Evolutionary conservation across 23 tunicate species (phyloP).

Genomic region (Phallusia fumigata): DNA sequence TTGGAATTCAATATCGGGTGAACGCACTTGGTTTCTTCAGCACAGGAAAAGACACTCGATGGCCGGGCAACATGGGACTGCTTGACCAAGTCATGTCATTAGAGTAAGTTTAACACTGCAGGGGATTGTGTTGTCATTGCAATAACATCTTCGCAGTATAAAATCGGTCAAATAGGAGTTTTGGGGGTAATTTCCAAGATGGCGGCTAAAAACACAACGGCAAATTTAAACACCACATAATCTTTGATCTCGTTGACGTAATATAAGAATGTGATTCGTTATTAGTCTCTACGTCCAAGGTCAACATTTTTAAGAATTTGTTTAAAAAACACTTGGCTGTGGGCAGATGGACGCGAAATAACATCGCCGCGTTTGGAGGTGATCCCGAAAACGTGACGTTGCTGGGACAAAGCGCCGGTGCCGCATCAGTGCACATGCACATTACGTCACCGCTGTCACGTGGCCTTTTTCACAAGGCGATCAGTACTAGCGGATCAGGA

Average conservation of each 20-base stretch:
- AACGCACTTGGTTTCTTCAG: slow-evolving; percentile 33
- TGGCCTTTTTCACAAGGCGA: slow-evolving; percentile 7
- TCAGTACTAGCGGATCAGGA: neutral
- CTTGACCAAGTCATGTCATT: neutral
- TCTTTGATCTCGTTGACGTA: too few species aligned
- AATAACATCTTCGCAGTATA: too few species aligned
- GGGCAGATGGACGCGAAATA: slow-evolving; percentile 9
- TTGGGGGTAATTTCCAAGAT: too few species aligned
- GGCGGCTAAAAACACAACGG: too few species aligned
- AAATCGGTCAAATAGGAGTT: too few species aligned
- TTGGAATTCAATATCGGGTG: slow-evolving; percentile 26
- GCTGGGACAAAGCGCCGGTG: slow-evolving; percentile 14
- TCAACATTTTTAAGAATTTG: too few species aligned
- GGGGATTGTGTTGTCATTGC: too few species aligned
- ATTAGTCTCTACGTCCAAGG: too few species aligned
- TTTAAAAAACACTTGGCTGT: neutral
- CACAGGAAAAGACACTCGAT: slow-evolving; percentile 12
- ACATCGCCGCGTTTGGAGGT: slow-evolving; percentile 10
- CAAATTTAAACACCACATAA: too few species aligned
- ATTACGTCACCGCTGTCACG: slow-evolving; percentile 19
- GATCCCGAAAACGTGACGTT: slow-evolving; percentile 15
- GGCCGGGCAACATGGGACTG: slow-evolving; percentile 40
- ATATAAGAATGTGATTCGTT: too few species aligned
- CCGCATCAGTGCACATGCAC: neutral
- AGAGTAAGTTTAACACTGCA: slow-evolving; percentile 15